A percentile compares a stretch with the other conserved stretches of the same genome.
phyloP scores from a whole-genome alignment of 2,113 vertebrate genomes.

The Jaculus jaculus region DNA sequence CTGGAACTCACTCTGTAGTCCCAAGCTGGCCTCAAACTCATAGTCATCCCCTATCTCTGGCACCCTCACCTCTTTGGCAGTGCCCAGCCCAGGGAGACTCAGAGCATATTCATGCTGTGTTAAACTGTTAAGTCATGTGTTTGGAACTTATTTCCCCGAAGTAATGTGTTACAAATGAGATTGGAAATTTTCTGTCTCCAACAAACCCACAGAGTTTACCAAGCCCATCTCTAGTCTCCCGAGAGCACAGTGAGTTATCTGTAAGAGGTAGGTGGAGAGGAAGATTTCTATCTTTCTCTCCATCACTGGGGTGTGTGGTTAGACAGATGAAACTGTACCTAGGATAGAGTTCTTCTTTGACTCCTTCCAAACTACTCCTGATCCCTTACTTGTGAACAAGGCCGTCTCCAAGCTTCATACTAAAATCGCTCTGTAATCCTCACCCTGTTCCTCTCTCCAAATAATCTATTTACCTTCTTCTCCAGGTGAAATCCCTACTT shows the following conservation, averaged over 20 bases:
- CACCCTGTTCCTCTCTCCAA: neutral
- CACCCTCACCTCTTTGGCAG: neutral
- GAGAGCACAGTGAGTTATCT: neutral
- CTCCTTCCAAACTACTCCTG: neutral
- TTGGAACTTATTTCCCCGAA: slow-evolving; percentile 24
- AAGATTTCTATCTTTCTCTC: neutral
- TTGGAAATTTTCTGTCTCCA: neutral
- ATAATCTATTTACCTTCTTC: neutral
- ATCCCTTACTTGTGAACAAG: neutral
- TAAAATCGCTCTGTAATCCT: neutral
- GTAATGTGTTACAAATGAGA: neutral
- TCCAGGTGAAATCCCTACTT: neutral
- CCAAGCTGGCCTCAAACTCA: no score
- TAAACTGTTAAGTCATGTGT: neutral
- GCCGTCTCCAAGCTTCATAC: neutral
- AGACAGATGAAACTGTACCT: neutral
- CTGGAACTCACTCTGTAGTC: no score
- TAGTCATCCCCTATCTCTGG: no score
- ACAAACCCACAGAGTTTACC: neutral
- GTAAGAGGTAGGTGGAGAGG: neutral
- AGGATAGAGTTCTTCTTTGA: neutral
- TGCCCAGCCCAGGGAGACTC: neutral
- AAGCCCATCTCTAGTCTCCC: neutral
- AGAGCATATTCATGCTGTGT: fast-evolving
- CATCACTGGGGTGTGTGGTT: neutral